Evolutionary conservation across 2,797 vertebrate species (phyloP).

Genomic region (Diplodus sargus): DNA sequence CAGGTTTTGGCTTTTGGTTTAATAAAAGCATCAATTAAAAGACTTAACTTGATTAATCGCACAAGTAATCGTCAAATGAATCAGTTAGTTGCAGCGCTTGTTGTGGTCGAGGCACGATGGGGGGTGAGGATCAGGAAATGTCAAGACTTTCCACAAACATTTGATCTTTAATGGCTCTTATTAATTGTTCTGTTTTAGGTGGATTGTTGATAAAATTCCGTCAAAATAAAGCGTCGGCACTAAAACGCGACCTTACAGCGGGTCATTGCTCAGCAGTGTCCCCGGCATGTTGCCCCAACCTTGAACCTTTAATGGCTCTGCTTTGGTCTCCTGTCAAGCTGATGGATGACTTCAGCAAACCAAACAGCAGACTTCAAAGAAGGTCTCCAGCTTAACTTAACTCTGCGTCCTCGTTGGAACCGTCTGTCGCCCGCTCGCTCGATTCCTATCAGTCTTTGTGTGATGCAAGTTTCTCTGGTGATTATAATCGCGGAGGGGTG

Average conservation of each 20-base stretch:
- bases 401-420: not conserved
- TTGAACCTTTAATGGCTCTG: conserved; percentile 42
- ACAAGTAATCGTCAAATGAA: too few species aligned
- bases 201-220: not conserved
- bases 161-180: not conserved
- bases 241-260: not conserved
- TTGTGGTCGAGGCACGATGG: not conserved
- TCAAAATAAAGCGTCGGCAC: not conserved
- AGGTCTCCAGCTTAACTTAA: not conserved
- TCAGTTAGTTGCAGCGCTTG: too few species aligned
- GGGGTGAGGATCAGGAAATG: not conserved
- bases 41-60: too few species aligned
- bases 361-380: conserved; percentile 37
- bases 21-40: too few species aligned
- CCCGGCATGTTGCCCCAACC: conserved; percentile 24
- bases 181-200: not conserved
- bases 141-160: not conserved
- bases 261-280: conserved; percentile 19
- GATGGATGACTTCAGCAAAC: conserved; percentile 43
- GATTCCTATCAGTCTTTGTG: not conserved
- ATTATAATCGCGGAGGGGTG: not conserved
- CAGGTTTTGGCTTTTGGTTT: too few species aligned
- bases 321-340: conserved; percentile 19
- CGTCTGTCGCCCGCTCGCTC: conserved; percentile 2
- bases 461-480: not conserved